A percentile compares a stretch with the other conserved stretches of the same genome.
Evolutionary conservation across 2,797 vertebrate genomes (phyloP).

Genomic region (Siniperca scherzeri): DNA sequence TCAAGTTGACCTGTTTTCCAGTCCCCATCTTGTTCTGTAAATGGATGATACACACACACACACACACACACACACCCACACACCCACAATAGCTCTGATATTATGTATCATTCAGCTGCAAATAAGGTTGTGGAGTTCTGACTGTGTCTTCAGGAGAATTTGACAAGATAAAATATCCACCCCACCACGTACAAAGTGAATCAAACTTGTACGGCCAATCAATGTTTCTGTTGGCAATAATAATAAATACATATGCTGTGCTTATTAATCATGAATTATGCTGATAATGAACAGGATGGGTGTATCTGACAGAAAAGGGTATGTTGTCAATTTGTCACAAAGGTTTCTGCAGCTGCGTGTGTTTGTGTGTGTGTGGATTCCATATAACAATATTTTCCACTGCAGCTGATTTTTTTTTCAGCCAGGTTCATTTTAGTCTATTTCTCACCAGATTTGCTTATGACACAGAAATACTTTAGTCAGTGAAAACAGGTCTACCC

Average conservation of each 20-base stretch:
- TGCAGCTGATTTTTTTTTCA: neutral
- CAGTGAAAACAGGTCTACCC: no score
- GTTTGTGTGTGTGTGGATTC: neutral
- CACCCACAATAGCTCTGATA: neutral
- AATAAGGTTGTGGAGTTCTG: constrained; percentile 34
- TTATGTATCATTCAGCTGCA: constrained; percentile 33
- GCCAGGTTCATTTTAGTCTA: neutral
- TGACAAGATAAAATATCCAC: constrained; percentile 32
- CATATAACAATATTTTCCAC: neutral
- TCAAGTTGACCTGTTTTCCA: constrained; percentile 36
- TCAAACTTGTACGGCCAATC: constrained; percentile 22
- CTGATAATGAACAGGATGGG: constrained; percentile 30
- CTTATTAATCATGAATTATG: constrained; percentile 50
- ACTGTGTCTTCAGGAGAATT: constrained; percentile 38
- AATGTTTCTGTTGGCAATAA: constrained; percentile 38
- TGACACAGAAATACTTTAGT: neutral
- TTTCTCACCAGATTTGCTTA: neutral
- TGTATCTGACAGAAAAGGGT: constrained; percentile 7
- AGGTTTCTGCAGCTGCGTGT: constrained; percentile 5
- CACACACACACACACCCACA: constrained; percentile 4
- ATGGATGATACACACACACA: constrained; percentile 22
- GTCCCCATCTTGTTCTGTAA: constrained; percentile 20
- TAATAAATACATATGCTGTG: constrained; percentile 37
- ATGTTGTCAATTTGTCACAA: constrained; percentile 3
- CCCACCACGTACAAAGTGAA: constrained; percentile 1